A percentile compares a stretch with the other conserved stretches of the same genome.
phyloP scores from a whole-genome alignment of 2,797 vertebrate species.

The Girardinus metallicus region DNA sequence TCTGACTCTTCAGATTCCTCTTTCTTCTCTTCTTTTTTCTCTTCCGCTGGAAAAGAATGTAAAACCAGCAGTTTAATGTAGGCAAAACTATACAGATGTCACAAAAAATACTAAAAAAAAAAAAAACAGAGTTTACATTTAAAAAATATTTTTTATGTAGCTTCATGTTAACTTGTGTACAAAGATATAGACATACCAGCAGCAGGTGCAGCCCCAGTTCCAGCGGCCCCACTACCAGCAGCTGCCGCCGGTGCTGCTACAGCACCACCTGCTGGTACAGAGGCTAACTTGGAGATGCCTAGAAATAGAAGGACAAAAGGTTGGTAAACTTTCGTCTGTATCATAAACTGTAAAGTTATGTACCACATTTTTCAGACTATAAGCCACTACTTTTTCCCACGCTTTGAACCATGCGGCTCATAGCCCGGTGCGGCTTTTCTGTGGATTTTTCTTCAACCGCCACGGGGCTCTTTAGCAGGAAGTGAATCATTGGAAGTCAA shows the following conservation, averaged over 20 bases:
- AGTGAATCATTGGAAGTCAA: no score
- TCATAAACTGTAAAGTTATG: background rate
- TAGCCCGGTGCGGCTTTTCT: no score
- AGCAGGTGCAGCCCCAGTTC: constrained; percentile 79
- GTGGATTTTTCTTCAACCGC: no score
- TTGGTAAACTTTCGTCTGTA: background rate
- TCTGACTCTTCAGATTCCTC: constrained; percentile 89
- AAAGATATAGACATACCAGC: constrained; percentile 66
- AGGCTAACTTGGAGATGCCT: constrained; percentile 87
- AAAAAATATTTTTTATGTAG: background rate
- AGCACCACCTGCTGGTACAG: constrained; percentile 86
- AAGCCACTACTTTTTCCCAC: no score
- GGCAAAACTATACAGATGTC: background rate
- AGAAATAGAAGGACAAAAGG: background rate
- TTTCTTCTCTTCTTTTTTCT: constrained; percentile 90
- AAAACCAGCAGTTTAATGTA: constrained; percentile 9
- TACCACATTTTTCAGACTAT: no score
- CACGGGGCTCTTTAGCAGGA: no score
- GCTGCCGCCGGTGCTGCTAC: constrained; percentile 75
- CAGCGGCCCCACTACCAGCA: constrained; percentile 66
- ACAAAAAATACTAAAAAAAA: background rate
- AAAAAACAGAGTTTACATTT: background rate
- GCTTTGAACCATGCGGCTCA: no score
- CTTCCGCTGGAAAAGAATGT: constrained; percentile 77
- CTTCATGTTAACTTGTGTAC: background rate